A percentile compares a stretch with the other conserved stretches of the same genome.
These are phyloP conservation scores for Cylas formicarius DNA, from an alignment of 1,140 invertebrate species.

Conservation along the genomic window DNA sequence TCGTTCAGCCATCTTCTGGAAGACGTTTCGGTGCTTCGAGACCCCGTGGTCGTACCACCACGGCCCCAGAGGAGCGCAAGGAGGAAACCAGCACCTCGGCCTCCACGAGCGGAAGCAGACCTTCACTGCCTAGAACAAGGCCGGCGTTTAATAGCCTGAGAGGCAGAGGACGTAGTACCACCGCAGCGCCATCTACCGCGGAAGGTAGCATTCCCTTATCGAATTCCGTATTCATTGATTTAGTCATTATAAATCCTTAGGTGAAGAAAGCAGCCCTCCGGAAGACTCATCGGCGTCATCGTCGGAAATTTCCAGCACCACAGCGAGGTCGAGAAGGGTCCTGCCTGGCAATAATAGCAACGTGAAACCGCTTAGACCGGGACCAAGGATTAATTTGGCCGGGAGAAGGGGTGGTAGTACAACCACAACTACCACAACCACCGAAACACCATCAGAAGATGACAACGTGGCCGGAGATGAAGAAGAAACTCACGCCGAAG, in stretches of 20 bases:
- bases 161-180: conserved; percentile 43
- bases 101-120: conserved; percentile 13
- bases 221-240: not conserved
- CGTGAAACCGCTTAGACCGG: conserved; percentile 45
- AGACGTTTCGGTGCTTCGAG: conserved; percentile 32
- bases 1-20: conserved; percentile 17
- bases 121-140: conserved; percentile 45
- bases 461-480: conserved; percentile 39
- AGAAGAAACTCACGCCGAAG: conserved; percentile 46
- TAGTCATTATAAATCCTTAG: conserved; percentile 1
- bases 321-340: conserved; percentile 33
- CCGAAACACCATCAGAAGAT: conserved; percentile 36
- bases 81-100: conserved; percentile 22
- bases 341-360: conserved; percentile 33
- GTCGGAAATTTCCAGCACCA: conserved; percentile 26
- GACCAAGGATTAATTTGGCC: conserved; percentile 49
- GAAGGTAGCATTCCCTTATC: conserved; percentile 36
- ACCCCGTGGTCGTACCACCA: conserved; percentile 28
- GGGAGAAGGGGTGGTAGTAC: conserved; percentile 45
- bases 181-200: conserved; percentile 32
- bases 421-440: conserved; percentile 42
- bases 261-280: not conserved
- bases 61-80: conserved; percentile 25
- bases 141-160: conserved; percentile 47
- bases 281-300: not conserved